Evolutionary conservation across 2,797 vertebrate genomes (phyloP).

Genomic region (Novumbra hubbsi): DNA sequence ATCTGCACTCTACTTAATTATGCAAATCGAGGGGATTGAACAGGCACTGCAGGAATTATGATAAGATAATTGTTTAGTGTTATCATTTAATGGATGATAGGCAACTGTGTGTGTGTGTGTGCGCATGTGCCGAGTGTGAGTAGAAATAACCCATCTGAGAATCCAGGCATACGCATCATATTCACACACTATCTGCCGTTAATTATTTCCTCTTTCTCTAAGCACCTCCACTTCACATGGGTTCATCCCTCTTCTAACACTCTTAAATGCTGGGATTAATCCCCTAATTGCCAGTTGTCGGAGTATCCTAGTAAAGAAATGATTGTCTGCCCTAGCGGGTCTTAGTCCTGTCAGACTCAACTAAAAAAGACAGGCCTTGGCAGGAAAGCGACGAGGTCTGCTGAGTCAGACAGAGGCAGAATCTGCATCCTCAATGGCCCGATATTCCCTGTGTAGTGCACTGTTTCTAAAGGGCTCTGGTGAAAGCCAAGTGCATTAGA

Average conservation of each 20-base stretch:
- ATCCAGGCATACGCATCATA: background rate
- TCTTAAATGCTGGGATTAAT: slow-evolving; percentile 6
- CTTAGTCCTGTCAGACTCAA: background rate
- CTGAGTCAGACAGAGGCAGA: background rate
- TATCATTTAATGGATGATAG: background rate
- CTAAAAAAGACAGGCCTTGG: background rate
- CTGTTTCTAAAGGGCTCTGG: background rate
- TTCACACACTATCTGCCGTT: background rate
- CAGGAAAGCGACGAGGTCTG: background rate
- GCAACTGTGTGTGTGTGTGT: background rate
- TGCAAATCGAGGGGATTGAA: slow-evolving; percentile 10
- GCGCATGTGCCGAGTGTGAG: too few relatives aligned
- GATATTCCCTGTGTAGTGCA: background rate
- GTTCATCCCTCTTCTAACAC: background rate
- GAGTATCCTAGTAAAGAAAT: background rate
- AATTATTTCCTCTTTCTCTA: background rate
- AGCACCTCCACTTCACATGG: background rate
- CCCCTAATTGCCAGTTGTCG: background rate
- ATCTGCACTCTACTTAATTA: slow-evolving; percentile 7
- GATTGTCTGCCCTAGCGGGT: background rate
- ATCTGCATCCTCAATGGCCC: background rate
- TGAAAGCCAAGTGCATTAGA: background rate
- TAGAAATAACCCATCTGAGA: too few relatives aligned
- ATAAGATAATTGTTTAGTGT: background rate
- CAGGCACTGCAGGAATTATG: slow-evolving; percentile 9